Conservation (phyloP, 2,888 invertebrate genomes). For the Sminthurinus aureus region DNA sequence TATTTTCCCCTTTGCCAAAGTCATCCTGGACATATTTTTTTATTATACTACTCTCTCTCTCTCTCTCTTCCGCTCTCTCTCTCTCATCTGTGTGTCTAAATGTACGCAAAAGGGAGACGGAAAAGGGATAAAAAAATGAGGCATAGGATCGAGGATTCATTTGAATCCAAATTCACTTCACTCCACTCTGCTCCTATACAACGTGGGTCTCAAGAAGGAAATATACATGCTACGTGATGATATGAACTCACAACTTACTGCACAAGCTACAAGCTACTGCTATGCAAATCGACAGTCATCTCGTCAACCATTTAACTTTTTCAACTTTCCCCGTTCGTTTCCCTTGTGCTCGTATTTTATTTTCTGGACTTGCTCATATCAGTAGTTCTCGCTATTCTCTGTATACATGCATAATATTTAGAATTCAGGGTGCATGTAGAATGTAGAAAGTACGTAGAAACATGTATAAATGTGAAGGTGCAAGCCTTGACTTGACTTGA, state of each 20-base stretch:
- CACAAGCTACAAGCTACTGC: background rate
- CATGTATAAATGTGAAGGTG: background rate
- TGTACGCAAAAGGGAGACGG: background rate
- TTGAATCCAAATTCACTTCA: background rate
- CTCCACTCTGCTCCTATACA: background rate
- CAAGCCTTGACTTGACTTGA: no score
- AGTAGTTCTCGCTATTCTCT: background rate
- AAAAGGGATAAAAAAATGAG: background rate
- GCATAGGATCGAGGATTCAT: background rate
- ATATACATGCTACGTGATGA: no score
- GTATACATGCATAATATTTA: background rate
- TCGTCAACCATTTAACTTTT: constrained; percentile 15
- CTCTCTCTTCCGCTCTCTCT: no score
- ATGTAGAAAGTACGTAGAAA: background rate
- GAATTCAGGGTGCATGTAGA: no score
- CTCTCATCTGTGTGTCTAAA: no score
- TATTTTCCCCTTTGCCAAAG: no score
- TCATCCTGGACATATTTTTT: no score
- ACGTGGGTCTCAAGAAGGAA: background rate
- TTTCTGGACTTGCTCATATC: background rate
- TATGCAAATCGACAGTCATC: no score
- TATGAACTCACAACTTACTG: no score
- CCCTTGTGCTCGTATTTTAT: background rate
- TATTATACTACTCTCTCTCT: no score
- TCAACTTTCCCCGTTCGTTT: constrained; percentile 3